Evolutionary conservation across 2,888 invertebrate species (phyloP).

Genomic region (Anagyrus pseudococci): DNA sequence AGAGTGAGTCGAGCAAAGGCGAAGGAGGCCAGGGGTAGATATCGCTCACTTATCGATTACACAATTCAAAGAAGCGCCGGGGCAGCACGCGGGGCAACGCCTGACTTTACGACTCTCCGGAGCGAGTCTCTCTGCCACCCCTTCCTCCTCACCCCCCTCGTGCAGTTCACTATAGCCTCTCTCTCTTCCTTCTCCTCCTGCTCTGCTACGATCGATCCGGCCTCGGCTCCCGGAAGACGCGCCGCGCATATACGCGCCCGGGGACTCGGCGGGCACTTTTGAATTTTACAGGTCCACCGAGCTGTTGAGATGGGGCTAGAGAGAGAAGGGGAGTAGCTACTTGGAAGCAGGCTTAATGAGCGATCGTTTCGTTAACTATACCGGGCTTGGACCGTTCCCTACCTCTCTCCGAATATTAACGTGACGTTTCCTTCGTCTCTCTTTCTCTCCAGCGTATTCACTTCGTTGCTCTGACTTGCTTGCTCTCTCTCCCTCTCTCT

Average conservation of each 20-base stretch:
- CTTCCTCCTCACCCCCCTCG: not conserved
- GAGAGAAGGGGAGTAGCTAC: no score
- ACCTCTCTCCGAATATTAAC: no score
- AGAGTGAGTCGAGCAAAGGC: not conserved
- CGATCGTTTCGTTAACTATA: no score
- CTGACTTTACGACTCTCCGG: conserved; percentile 34
- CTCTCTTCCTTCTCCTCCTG: conserved; percentile 6
- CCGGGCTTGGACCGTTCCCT: no score
- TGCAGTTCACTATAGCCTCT: conserved; percentile 6
- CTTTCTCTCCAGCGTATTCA: no score
- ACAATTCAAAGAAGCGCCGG: conserved; percentile 35
- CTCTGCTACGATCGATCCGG: not conserved
- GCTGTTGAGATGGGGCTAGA: no score
- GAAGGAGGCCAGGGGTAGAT: conserved; percentile 1
- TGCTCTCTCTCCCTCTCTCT: no score
- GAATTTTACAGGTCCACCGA: no score
- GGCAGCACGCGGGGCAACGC: conserved; percentile 31
- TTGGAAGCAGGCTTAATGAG: no score
- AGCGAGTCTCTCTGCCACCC: no score
- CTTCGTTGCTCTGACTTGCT: no score
- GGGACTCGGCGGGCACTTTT: not conserved
- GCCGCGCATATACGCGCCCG: not conserved
- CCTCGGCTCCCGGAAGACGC: not conserved
- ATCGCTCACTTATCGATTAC: conserved; percentile 37
- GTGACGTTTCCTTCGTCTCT: no score